Evolutionary conservation across 2,113 vertebrate species (phyloP).

Genomic region (Siphamia tubifer): DNA sequence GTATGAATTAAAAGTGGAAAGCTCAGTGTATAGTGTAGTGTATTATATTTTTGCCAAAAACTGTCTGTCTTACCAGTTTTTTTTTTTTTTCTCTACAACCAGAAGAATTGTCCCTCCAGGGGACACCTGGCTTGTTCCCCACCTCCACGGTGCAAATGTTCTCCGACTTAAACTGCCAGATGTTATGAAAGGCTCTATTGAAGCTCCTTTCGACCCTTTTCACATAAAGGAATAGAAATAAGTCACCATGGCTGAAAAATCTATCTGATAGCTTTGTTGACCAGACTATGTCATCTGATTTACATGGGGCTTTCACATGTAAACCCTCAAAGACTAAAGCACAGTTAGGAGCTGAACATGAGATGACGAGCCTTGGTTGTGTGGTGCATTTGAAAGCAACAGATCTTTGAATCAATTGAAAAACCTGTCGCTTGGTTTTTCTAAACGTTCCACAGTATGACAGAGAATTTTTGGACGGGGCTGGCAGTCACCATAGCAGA

Average conservation of each 20-base stretch:
- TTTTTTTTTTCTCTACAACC: slow-evolving; percentile 55
- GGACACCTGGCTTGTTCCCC: slow-evolving; percentile 70
- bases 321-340: slow-evolving; percentile 14
- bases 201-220: slow-evolving; percentile 44
- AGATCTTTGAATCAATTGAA: slow-evolving; percentile 5
- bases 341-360: neutral
- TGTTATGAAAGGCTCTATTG: slow-evolving; percentile 74
- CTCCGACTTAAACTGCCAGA: slow-evolving; percentile 65
- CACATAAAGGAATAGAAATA: slow-evolving; percentile 52
- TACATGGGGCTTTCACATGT: slow-evolving; percentile 18
- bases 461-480: slow-evolving; percentile 3
- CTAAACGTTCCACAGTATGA: slow-evolving; percentile 31
- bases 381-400: slow-evolving; percentile 2
- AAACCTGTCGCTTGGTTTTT: slow-evolving; percentile 11
- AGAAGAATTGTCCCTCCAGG: slow-evolving; percentile 68
- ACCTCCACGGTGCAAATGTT: slow-evolving; percentile 61
- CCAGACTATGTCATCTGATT: slow-evolving; percentile 66
- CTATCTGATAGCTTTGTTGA: slow-evolving; percentile 51
- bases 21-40: slow-evolving; percentile 22
- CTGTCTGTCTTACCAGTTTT: slow-evolving; percentile 44
- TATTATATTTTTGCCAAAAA: slow-evolving; percentile 39
- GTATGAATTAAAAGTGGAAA: slow-evolving; percentile 21
- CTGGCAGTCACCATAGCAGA: neutral
- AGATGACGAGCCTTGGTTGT: slow-evolving; percentile 13
- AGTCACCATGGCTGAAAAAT: slow-evolving; percentile 32